Conservation (phyloP, 2,888 invertebrate genomes). For the Phyto melanocephala region DNA sequence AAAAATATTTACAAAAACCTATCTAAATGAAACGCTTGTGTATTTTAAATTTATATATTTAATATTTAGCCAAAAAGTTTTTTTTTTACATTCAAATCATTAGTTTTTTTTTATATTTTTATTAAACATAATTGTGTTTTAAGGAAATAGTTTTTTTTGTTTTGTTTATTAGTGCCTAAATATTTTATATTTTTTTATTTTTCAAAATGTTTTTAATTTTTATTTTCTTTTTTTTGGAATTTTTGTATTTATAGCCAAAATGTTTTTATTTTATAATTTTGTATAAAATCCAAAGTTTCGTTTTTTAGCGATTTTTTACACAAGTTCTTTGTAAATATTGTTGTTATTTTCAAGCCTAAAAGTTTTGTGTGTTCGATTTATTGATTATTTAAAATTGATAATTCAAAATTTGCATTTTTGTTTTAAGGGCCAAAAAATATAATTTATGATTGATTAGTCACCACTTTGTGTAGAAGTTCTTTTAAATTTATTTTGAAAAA, state of each 20-base stretch:
- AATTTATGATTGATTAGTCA: constrained; percentile 64
- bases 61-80: constrained; percentile 60
- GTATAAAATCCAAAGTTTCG: constrained; percentile 57
- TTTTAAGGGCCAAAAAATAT: constrained; percentile 56
- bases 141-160: constrained; percentile 55
- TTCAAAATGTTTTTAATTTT: constrained; percentile 33
- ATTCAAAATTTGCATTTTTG: constrained; percentile 66
- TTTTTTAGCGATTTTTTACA: constrained; percentile 66
- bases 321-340: constrained; percentile 71
- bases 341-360: constrained; percentile 67
- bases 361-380: constrained; percentile 39
- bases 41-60: constrained; percentile 53
- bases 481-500: constrained; percentile 7
- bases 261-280: constrained; percentile 56
- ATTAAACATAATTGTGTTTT: constrained; percentile 59
- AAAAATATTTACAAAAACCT: constrained; percentile 79
- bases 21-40: constrained; percentile 72
- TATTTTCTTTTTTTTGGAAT: constrained; percentile 21
- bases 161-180: constrained; percentile 54
- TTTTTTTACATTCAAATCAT: constrained; percentile 55
- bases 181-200: constrained; percentile 62
- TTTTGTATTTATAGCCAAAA: constrained; percentile 61
- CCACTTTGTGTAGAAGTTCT: constrained; percentile 69
- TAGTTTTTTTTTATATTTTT: constrained; percentile 33
- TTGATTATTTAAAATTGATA: constrained; percentile 11